Conservation (phyloP, 2,888 invertebrate genomes). For the Psylliodes chrysocephalus region DNA sequence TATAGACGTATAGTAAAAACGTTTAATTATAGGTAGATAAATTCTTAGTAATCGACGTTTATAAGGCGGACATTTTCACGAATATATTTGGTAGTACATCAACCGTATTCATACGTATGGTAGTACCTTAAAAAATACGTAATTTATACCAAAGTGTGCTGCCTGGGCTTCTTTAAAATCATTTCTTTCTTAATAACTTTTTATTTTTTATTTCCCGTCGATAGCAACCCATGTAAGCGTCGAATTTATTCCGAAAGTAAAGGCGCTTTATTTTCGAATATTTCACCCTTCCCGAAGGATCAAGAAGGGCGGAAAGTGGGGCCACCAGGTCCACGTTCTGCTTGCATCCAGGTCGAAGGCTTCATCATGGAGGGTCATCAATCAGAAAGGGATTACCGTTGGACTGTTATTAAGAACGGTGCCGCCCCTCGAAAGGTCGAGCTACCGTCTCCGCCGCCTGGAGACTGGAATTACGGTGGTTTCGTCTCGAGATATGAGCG, state of each 20-base stretch:
- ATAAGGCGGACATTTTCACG: too few species aligned
- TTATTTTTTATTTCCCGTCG: too few species aligned
- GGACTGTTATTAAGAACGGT: conserved; percentile 64
- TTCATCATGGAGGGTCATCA: conserved; percentile 63
- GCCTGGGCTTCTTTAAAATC: too few species aligned
- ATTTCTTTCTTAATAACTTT: too few species aligned
- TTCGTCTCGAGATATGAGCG: conserved; percentile 45
- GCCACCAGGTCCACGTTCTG: conserved; percentile 15
- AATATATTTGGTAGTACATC: too few species aligned
- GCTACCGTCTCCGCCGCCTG: conserved; percentile 49
- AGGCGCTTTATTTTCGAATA: conserved; percentile 6
- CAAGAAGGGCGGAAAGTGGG: conserved; percentile 12
- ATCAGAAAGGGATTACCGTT: conserved; percentile 63
- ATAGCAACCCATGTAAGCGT: too few species aligned
- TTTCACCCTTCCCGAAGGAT: conserved; percentile 10
- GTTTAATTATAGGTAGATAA: too few species aligned
- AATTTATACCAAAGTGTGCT: too few species aligned
- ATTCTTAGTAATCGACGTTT: too few species aligned
- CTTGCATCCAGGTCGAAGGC: conserved; percentile 29
- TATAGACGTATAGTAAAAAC: too few species aligned
- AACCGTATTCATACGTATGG: too few species aligned
- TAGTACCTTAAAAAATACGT: too few species aligned
- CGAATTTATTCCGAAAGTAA: background rate
- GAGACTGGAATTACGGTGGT: conserved; percentile 57
- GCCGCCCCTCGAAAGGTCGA: conserved; percentile 57